Evolutionary conservation across 2,113 vertebrate species (phyloP).

Genomic region (Dicrurus megarhynchus): DNA sequence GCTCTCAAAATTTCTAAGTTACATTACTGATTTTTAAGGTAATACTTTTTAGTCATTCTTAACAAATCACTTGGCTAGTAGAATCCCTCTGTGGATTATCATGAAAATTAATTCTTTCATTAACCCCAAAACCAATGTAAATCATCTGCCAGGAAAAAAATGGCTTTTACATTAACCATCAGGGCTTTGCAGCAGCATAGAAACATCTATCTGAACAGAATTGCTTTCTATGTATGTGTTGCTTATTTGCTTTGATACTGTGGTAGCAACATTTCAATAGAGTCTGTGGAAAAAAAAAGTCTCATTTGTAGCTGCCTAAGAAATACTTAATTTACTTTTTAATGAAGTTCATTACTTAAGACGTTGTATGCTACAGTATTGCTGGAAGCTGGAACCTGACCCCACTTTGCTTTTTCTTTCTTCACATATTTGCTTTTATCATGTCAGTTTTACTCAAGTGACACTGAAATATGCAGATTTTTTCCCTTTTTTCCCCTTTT

Average conservation of each 20-base stretch:
- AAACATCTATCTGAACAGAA: background rate
- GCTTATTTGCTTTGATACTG: background rate
- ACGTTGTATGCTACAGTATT: constrained; percentile 1
- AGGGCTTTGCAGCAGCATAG: background rate
- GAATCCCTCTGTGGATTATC: background rate
- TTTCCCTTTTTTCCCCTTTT: background rate
- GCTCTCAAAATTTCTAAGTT: background rate
- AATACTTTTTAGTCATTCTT: constrained; percentile 1
- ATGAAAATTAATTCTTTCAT: background rate
- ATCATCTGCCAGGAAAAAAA: background rate
- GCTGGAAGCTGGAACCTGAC: constrained; percentile 55
- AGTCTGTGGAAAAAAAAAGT: background rate
- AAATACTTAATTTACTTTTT: constrained; percentile 56
- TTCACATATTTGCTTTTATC: constrained; percentile 61
- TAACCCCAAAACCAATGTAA: background rate
- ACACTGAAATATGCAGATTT: constrained; percentile 47
- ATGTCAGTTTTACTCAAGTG: constrained; percentile 54
- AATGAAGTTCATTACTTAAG: constrained; percentile 52
- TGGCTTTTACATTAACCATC: background rate
- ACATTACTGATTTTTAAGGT: background rate
- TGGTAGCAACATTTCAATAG: background rate
- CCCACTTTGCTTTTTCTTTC: constrained; percentile 49
- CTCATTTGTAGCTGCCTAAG: constrained; percentile 15
- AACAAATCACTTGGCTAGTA: background rate
- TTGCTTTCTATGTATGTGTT: background rate